A percentile compares a stretch with the other conserved stretches of the same genome.
Conservation (phyloP, 1,140 invertebrate genomes). For the Ceratoteleas bidentatus region DNA sequence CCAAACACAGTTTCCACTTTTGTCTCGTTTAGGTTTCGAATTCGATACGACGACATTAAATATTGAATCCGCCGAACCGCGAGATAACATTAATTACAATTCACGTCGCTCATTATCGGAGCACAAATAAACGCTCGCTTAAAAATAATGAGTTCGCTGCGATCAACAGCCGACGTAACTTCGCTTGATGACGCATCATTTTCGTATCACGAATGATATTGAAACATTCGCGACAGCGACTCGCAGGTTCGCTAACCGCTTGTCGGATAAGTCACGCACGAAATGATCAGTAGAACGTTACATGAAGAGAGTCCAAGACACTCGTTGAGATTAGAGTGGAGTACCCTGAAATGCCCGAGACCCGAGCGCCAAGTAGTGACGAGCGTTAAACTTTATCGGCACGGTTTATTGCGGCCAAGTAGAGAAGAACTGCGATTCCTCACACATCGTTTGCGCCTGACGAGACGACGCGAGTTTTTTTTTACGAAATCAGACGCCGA, state of each 20-base stretch:
- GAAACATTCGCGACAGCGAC: neutral
- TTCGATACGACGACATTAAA: neutral
- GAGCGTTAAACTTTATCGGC: neutral
- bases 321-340: too few species aligned
- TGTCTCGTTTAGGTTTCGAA: neutral
- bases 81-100: constrained; percentile 1
- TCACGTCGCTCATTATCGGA: neutral
- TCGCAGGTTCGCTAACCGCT: neutral
- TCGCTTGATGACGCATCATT: neutral
- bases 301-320: neutral
- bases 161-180: neutral
- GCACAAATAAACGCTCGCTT: neutral
- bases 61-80: neutral
- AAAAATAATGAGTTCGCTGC: neutral
- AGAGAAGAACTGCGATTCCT: neutral
- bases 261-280: neutral
- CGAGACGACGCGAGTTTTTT: neutral
- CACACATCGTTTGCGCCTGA: neutral
- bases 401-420: neutral
- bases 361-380: neutral
- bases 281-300: constrained; percentile 1
- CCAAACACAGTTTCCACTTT: too few species aligned
- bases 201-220: neutral
- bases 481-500: neutral
- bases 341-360: neutral